Evolutionary conservation across 2,113 vertebrate species (phyloP).

Genomic region (Jacana jacana): DNA sequence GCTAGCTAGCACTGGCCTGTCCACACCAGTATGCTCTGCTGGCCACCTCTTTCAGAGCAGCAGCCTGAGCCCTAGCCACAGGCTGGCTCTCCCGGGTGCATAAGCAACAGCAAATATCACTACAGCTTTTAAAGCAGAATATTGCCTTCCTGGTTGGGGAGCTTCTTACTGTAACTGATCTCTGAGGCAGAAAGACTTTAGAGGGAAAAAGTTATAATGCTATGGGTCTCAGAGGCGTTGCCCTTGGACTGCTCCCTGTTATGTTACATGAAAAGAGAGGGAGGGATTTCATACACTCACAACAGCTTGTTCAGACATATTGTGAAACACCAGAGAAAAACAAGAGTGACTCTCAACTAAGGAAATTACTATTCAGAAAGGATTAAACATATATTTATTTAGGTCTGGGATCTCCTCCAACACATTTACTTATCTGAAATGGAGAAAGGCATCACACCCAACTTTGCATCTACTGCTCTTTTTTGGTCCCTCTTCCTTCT

Average conservation of each 20-base stretch:
- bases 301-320: not conserved
- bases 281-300: not conserved
- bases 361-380: not conserved
- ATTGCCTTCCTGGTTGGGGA: not conserved
- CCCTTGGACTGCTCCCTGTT: not conserved
- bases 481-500: not conserved
- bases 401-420: not conserved
- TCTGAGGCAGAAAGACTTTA: not conserved
- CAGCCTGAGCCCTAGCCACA: not conserved
- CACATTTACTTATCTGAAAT: not conserved
- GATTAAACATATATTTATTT: not conserved
- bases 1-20: too few species aligned
- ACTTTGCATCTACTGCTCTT: not conserved
- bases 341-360: not conserved
- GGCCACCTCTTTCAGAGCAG: not conserved
- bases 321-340: not conserved
- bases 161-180: not conserved
- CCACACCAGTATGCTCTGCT: fast-evolving
- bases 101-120: not conserved
- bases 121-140: not conserved
- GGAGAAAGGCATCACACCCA: not conserved
- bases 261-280: not conserved
- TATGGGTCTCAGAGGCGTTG: not conserved
- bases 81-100: fast-evolving
- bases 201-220: not conserved